A percentile compares a stretch with the other conserved stretches of the same genome.
Conservation (phyloP, 2,113 vertebrate species). For the Circaetus cinerascens region DNA sequence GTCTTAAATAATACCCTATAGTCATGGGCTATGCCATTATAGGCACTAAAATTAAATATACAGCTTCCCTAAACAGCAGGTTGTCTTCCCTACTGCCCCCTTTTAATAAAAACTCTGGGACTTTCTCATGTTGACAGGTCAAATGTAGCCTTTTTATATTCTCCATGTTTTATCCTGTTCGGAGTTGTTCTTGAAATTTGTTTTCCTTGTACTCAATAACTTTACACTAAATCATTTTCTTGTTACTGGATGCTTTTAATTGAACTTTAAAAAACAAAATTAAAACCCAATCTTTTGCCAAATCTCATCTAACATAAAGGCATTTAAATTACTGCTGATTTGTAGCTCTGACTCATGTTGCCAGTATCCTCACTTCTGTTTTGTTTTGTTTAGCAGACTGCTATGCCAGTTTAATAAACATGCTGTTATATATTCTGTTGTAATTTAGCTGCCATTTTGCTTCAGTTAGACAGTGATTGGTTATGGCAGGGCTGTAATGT, state of each 20-base stretch:
- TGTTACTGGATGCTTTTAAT: neutral
- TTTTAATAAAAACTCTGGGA: slow-evolving; percentile 34
- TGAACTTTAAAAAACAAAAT: neutral
- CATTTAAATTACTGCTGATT: neutral
- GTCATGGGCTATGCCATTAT: slow-evolving; percentile 16
- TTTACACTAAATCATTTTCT: neutral
- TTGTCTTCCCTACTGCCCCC: slow-evolving; percentile 21
- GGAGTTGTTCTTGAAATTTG: neutral
- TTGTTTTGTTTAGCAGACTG: slow-evolving; percentile 58
- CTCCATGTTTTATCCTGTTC: neutral
- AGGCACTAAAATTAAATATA: slow-evolving; percentile 39
- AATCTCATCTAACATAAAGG: neutral
- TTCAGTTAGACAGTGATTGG: slow-evolving; percentile 66
- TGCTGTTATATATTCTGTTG: slow-evolving; percentile 53
- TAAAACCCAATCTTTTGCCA: neutral
- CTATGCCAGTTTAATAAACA: slow-evolving; percentile 62
- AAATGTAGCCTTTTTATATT: neutral
- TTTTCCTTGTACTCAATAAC: neutral
- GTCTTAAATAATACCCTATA: slow-evolving; percentile 29
- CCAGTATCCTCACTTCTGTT: neutral
- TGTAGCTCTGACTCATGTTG: neutral
- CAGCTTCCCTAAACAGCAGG: slow-evolving; percentile 17
- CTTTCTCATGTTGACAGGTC: slow-evolving; percentile 23
- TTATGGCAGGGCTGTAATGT: slow-evolving; percentile 79
- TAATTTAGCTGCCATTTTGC: slow-evolving; percentile 70